phyloP scores from a whole-genome alignment of 1,140 invertebrate genomes.

The Cyphomyrmex costatus region DNA sequence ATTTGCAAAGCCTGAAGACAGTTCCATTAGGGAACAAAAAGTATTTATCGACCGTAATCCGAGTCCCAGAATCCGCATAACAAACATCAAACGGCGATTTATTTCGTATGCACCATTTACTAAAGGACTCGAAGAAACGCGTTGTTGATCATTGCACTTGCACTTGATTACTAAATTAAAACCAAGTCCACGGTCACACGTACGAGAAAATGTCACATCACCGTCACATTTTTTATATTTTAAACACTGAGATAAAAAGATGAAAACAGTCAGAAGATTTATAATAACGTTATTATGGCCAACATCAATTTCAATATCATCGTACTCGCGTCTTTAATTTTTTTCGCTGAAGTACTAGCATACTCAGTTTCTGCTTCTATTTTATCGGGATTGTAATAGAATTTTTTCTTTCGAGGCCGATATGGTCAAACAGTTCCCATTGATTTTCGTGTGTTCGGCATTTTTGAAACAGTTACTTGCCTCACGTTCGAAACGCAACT shows the following conservation, averaged over 20 bases:
- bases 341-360: too few species aligned
- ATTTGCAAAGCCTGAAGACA: neutral
- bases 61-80: neutral
- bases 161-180: neutral
- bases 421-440: too few species aligned
- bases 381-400: too few species aligned
- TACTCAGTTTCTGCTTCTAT: too few species aligned
- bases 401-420: too few species aligned
- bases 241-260: neutral
- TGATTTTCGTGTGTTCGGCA: too few species aligned
- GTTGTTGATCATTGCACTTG: neutral
- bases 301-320: neutral
- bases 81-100: constrained; percentile 10
- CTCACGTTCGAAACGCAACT: too few species aligned
- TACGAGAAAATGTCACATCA: neutral
- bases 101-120: neutral
- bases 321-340: neutral
- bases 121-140: neutral
- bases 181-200: neutral
- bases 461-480: too few species aligned
- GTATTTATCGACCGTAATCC: neutral
- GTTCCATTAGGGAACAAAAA: neutral
- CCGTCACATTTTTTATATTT: neutral
- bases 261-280: neutral
- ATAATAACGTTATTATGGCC: neutral